Base-by-base conservation (phyloP, 2,113 vertebrate genomes). In the Heteronetta atricapilla region DNA sequence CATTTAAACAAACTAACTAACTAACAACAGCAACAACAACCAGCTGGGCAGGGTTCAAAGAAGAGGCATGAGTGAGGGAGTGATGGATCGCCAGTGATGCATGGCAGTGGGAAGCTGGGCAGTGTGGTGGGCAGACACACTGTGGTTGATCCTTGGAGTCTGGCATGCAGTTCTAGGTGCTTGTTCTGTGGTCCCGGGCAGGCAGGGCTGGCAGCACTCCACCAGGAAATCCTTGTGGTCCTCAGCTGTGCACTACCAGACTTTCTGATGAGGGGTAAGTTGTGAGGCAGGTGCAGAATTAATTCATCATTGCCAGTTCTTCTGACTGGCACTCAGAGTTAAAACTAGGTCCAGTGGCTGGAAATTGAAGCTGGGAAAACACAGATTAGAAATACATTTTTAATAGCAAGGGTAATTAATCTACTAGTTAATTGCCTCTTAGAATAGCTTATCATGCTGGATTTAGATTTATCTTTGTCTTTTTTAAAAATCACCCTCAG, bases 231-330 rank as follows among this genome's bases (percentile, higher is more conserved):
- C 34, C 0, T 6, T 8, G 13, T 38, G n/a, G 33, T 10, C 52
- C 74, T 13, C 11, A 0, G 1, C 44, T 8, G n/a, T 2, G 2
- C 48, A 25, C 2, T 14, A 12, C 36, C 14, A 10, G 16, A 0
- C 50, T 31, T 52, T 20, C 52, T 1, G 14, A 28, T 10, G 26
- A 17, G 18, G 6, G 48, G 46, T 11, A 8, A 53, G 48, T 25
- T 8, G 48, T 14, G 44, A 18, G 40, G 38, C 26, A 8, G 21
- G 36, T 25, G 55, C 56, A 22, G 80, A 10, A 15, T 3, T 48
- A 16, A 2, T 7, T 38, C 77, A 46, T 50, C 8, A 1, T 26
- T 20, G 34, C 3, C 62, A 8, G 53, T 13, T 53, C 60, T 78
- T 29, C 52, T 1, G 3, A 60, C 42, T 4, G 29, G n/a, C 25